Evolutionary conservation across 2,888 invertebrate species (phyloP).

Genomic region (Agrotis clavis): DNA sequence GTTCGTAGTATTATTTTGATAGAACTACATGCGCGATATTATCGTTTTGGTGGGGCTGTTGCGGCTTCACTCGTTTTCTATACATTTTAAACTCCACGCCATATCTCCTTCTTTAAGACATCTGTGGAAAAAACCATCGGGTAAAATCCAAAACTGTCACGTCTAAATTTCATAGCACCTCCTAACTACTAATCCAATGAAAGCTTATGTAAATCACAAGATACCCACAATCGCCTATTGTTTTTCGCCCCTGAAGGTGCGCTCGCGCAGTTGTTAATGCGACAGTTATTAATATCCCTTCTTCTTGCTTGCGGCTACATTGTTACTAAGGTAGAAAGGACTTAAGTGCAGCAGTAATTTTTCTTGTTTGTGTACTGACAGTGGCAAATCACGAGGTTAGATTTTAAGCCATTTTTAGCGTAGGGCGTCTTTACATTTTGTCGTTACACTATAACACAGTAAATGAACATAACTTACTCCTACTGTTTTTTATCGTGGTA

Average conservation of each 20-base stretch:
- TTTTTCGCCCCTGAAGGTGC: conserved; percentile 65
- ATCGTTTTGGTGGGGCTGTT: too few species aligned
- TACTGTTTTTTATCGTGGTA: not conserved
- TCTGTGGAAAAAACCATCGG: too few species aligned
- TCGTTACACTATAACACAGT: not conserved
- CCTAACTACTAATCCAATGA: conserved; percentile 17
- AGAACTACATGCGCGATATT: too few species aligned
- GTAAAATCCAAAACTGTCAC: not conserved
- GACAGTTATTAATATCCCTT: conserved; percentile 67
- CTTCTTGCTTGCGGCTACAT: conserved; percentile 24
- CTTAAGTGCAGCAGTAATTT: too few species aligned
- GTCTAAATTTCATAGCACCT: conserved; percentile 10
- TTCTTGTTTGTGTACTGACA: too few species aligned
- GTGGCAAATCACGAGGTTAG: too few species aligned
- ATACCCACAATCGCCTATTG: conserved; percentile 69
- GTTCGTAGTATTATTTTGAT: too few species aligned
- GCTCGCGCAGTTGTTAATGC: conserved; percentile 57
- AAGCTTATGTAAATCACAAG: conserved; percentile 45
- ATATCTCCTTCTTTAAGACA: too few species aligned
- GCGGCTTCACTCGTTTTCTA: too few species aligned
- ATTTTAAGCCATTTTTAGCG: too few species aligned
- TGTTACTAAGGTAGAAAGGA: not conserved
- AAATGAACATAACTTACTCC: conserved; percentile 1
- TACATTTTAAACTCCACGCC: too few species aligned
- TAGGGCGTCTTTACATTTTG: too few species aligned